Evolutionary conservation across 2,797 vertebrate species (phyloP).

Genomic region (Hozukius guyotensis): DNA sequence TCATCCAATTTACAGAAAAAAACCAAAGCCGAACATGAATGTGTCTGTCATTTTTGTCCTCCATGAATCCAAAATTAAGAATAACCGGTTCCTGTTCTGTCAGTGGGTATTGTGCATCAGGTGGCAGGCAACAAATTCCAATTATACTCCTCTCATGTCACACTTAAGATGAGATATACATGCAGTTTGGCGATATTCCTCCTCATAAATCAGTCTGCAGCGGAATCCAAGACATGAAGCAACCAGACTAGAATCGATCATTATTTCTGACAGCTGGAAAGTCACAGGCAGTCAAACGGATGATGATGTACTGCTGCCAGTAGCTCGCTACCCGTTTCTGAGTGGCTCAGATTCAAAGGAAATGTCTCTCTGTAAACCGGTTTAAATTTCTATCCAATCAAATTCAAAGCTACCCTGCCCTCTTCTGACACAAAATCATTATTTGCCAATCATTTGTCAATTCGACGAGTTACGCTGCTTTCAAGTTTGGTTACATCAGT

Average conservation of each 20-base stretch:
- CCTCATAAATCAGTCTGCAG: slow-evolving; percentile 59
- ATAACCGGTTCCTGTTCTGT: slow-evolving; percentile 40
- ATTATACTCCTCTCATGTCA: slow-evolving; percentile 60
- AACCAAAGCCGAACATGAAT: slow-evolving; percentile 23
- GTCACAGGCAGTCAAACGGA: slow-evolving; percentile 27
- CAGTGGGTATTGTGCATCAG: slow-evolving; percentile 46
- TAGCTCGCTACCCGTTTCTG: too few species aligned
- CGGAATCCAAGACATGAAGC: slow-evolving; percentile 37
- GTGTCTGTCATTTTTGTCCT: slow-evolving; percentile 23
- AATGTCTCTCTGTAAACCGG: too few species aligned
- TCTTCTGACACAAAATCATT: too few species aligned
- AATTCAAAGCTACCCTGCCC: too few species aligned
- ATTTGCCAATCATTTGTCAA: too few species aligned
- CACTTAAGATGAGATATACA: slow-evolving; percentile 68
- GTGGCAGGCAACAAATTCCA: slow-evolving; percentile 68
- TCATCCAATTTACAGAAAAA: slow-evolving; percentile 1
- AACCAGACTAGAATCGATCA: slow-evolving; percentile 26
- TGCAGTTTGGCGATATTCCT: slow-evolving; percentile 42
- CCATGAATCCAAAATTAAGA: slow-evolving; percentile 1
- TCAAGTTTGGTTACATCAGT: too few species aligned
- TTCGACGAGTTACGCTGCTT: too few species aligned
- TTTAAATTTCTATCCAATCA: too few species aligned
- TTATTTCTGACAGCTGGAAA: slow-evolving; percentile 44
- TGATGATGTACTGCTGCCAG: slow-evolving; percentile 21
- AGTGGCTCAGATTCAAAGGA: not conserved